A percentile compares a stretch with the other conserved stretches of the same genome.
These are phyloP conservation scores for Leucoma salicis DNA, from an alignment of 2,888 invertebrate genomes.

Conservation along the genomic window DNA sequence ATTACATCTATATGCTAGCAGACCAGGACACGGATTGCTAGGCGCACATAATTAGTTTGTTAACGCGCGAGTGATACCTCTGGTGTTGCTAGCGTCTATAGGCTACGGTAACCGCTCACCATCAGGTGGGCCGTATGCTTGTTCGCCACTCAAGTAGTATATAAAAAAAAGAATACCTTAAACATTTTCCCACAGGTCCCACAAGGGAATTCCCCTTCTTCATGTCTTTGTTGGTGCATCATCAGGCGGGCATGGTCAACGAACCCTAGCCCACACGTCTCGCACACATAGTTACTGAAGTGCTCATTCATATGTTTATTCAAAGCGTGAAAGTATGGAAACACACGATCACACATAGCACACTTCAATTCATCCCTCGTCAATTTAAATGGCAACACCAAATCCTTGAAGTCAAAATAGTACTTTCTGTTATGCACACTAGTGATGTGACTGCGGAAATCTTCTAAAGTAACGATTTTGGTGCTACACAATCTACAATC, in stretches of 20 bases:
- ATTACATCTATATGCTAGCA: too few species aligned
- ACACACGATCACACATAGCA: conserved; percentile 50
- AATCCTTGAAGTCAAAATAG: conserved; percentile 58
- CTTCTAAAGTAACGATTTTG: conserved; percentile 53
- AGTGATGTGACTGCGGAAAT: conserved; percentile 57
- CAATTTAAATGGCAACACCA: conserved; percentile 58
- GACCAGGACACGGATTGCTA: too few species aligned
- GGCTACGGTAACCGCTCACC: too few species aligned
- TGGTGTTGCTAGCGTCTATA: too few species aligned
- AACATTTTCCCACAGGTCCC: conserved; percentile 68
- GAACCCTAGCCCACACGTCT: conserved; percentile 62
- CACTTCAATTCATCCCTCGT: conserved; percentile 55
- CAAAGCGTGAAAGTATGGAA: conserved; percentile 68
- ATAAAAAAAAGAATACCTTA: too few species aligned
- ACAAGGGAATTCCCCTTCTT: conserved; percentile 60
- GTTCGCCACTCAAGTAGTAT: too few species aligned
- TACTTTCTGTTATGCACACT: conserved; percentile 56
- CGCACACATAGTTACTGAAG: conserved; percentile 69
- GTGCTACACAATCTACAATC: conserved; percentile 60
- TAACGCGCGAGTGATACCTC: too few species aligned
- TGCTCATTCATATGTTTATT: conserved; percentile 75
- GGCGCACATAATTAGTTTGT: not conserved
- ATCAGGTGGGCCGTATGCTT: too few species aligned
- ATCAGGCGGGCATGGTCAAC: conserved; percentile 54
- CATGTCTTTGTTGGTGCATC: conserved; percentile 69